Percentiles rank a stretch among this genome's conserved stretches.
phyloP scores from a whole-genome alignment of 2,113 vertebrate genomes.

The Caranx ignobilis region DNA sequence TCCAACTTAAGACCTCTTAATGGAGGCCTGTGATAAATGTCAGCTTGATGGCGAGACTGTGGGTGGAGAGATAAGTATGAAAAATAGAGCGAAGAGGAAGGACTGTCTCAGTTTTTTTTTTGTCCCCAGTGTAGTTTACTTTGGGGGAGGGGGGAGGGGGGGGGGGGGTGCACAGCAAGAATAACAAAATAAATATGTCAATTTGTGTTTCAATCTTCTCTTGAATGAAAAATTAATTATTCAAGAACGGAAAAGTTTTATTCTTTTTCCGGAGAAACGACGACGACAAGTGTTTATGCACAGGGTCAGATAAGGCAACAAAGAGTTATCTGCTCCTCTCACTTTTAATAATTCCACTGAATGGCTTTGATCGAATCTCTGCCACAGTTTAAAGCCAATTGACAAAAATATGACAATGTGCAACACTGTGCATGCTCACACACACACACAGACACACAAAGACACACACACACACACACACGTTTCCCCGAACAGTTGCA shows the following conservation, averaged over 20 bases:
- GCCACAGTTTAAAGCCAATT: slow-evolving; percentile 62
- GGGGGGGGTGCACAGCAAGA: not conserved
- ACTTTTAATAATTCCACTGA: slow-evolving; percentile 44
- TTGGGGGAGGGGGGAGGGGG: not conserved
- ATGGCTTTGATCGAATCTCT: slow-evolving; percentile 63
- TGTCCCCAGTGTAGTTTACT: not conserved
- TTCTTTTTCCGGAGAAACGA: slow-evolving; percentile 4
- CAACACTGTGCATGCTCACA: slow-evolving; percentile 4
- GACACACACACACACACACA: not conserved
- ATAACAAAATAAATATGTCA: slow-evolving; percentile 11
- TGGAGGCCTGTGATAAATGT: slow-evolving; percentile 53
- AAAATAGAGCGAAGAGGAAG: slow-evolving; percentile 20
- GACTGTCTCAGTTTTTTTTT: slow-evolving; percentile 5
- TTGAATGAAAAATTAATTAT: not conserved
- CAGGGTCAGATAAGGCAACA: slow-evolving; percentile 19
- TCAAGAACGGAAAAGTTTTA: slow-evolving; percentile 13
- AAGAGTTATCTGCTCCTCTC: slow-evolving; percentile 28
- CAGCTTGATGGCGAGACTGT: slow-evolving; percentile 5
- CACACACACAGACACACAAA: too few species aligned
- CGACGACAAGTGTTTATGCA: slow-evolving; percentile 9
- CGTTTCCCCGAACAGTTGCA: slow-evolving; percentile 43
- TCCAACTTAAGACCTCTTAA: slow-evolving; percentile 42
- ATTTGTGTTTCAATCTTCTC: slow-evolving; percentile 13
- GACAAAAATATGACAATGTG: slow-evolving; percentile 61
- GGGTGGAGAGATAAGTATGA: slow-evolving; percentile 16